phyloP scores from a whole-genome alignment of 2,113 vertebrate species.

The Petaurus breviceps region DNA sequence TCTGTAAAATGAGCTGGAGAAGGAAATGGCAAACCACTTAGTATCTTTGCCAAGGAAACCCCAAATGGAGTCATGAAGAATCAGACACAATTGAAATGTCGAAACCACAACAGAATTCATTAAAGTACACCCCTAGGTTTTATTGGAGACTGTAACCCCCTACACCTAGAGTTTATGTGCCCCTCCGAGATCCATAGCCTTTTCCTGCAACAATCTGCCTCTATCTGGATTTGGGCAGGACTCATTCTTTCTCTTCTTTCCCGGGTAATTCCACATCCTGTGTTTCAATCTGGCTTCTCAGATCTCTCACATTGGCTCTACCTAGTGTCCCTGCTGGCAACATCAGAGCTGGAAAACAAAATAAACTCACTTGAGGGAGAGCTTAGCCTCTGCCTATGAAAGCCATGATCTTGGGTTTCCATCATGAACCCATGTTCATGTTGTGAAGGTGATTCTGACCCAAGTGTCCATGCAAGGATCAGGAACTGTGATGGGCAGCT shows the following conservation, averaged over 20 bases:
- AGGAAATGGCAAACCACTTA: neutral
- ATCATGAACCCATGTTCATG: neutral
- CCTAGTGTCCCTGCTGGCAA: neutral
- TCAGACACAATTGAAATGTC: neutral
- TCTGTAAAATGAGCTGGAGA: neutral
- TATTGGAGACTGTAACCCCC: neutral
- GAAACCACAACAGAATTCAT: neutral
- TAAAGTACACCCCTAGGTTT: neutral
- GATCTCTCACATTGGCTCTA: neutral
- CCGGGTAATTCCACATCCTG: neutral
- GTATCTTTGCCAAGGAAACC: neutral
- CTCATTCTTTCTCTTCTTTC: neutral
- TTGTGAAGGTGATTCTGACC: neutral
- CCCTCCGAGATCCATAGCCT: neutral
- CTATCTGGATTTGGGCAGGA: neutral
- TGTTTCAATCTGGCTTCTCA: neutral
- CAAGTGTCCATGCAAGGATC: neutral
- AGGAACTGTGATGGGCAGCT: neutral
- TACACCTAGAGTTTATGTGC: neutral
- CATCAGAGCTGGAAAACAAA: neutral
- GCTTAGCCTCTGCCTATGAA: neutral
- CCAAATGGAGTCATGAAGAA: neutral
- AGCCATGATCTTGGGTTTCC: neutral
- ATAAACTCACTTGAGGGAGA: neutral
- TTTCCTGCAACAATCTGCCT: neutral